Percentiles rank a stretch among this genome's conserved stretches.
These are phyloP conservation scores for Latheticus oryzae DNA, from an alignment of 2,888 invertebrate genomes.

Conservation along the genomic window DNA sequence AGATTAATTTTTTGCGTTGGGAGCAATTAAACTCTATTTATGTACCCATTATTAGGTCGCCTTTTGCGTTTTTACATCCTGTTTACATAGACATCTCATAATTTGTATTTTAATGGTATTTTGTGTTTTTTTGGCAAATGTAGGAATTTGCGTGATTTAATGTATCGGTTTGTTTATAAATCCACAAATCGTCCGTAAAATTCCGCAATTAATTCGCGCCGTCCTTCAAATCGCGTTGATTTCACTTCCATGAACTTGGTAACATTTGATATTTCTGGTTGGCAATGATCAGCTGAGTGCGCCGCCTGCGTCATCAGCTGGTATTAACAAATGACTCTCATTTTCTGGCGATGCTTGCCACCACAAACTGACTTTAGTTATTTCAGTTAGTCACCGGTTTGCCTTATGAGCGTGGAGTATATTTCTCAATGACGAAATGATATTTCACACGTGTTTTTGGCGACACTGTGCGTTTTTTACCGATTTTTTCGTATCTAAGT, in stretches of 20 bases:
- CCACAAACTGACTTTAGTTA: slow-evolving; percentile 24
- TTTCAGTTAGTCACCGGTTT: slow-evolving; percentile 55
- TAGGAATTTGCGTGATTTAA: too few species aligned
- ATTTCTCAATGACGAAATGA: slow-evolving; percentile 44
- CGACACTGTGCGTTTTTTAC: slow-evolving; percentile 15
- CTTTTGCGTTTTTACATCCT: too few species aligned
- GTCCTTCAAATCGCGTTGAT: slow-evolving; percentile 7
- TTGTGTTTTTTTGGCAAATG: too few species aligned
- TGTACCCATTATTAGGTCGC: too few species aligned
- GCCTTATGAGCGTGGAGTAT: slow-evolving; percentile 51
- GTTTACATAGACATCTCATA: too few species aligned
- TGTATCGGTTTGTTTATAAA: slow-evolving; percentile 35
- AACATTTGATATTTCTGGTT: slow-evolving; percentile 42
- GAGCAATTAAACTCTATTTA: too few species aligned
- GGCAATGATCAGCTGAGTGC: slow-evolving; percentile 53
- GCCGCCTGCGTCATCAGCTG: slow-evolving; percentile 39
- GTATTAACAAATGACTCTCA: slow-evolving; percentile 45
- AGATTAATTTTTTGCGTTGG: too few species aligned
- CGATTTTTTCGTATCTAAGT: background rate
- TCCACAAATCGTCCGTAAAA: slow-evolving; percentile 24
- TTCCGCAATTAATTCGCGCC: slow-evolving; percentile 17
- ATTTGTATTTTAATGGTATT: too few species aligned
- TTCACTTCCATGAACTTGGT: slow-evolving; percentile 28
- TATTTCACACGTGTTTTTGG: slow-evolving; percentile 49
- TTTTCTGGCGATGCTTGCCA: slow-evolving; percentile 40